Evolutionary conservation across 2,113 vertebrate species (phyloP), one percentile per base, ranked within the genome.

Genomic region (Corvus hawaiiensis): DNA sequence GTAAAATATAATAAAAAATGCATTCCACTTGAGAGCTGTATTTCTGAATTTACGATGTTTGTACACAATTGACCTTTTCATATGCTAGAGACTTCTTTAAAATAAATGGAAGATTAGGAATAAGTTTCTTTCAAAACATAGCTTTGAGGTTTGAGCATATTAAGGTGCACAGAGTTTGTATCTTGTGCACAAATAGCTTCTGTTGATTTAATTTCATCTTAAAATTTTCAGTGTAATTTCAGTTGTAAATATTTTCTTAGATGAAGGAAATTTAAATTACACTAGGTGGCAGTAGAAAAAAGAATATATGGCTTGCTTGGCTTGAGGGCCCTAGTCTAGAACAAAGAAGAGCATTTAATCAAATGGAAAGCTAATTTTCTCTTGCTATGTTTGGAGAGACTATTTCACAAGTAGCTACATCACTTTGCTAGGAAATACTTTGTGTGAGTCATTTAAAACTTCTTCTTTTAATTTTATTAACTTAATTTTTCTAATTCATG

Each of bases 261-360:
- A 20, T 56, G 64, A 94, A 88, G n/a, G 63, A 85, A 78, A 66
- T 78, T 9, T 44, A 10, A 69, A 10, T 67, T 24, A 77, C 98
- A 6, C 97, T 98, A 98, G 98, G 58, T 97, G 98, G 98, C 98
- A 96, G 95, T 95, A 98, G 93, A 61, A 87, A 92, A 95, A 96
- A 97, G 85, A 96, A 66, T 85, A 61, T 81, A 12, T 10, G 13
- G 5, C 16, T 85, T 76, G 14, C 35, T 76, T 84, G 49, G 10
- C 5, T 24, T 69, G 22, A 61, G 35, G 19, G n/a, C n/a, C 51
- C 17, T 13, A 28, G 55, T 37, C n/a, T 55, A 72, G 20, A 48
- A 15, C 7, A 32, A 51, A 78, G 27, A 37, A 9, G 11, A 13
- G 24, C 5, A 16, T 68, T 83, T 43, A 63, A 58, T 84, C 9